A percentile compares a stretch with the other conserved stretches of the same genome.
Evolutionary conservation across 92 coral and sea anemone genomes (phyloP).

Genomic region (Phymanthus crucifer): DNA sequence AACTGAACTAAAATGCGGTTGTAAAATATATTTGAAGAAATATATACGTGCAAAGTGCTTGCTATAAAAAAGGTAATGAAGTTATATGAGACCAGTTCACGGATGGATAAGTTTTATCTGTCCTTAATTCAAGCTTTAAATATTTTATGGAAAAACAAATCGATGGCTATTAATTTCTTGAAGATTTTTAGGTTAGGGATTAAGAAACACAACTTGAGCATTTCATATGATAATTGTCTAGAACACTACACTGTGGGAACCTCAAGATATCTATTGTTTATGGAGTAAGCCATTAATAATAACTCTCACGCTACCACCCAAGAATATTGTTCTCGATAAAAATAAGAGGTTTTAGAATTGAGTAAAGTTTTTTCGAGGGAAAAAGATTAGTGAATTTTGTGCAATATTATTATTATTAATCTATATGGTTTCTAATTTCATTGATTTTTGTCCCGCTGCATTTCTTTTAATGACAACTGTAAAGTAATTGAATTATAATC

Average conservation of each 20-base stretch:
- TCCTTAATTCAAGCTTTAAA: neutral
- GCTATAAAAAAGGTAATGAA: neutral
- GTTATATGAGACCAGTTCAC: neutral
- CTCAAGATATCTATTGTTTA: neutral
- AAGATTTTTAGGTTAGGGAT: neutral
- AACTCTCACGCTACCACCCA: constrained; percentile 22
- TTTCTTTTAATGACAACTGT: neutral
- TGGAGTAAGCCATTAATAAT: constrained; percentile 1
- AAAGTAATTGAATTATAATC: neutral
- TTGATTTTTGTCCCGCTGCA: neutral
- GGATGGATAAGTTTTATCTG: neutral
- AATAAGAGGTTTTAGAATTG: neutral
- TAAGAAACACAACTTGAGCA: neutral
- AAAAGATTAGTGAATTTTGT: too few species aligned
- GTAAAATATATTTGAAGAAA: neutral
- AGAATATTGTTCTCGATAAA: neutral
- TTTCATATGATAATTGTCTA: neutral
- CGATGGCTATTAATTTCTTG: too few species aligned
- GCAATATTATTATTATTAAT: too few species aligned
- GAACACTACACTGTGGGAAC: neutral
- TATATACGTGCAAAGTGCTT: neutral
- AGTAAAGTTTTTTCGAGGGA: neutral
- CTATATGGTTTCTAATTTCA: too few species aligned
- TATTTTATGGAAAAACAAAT: neutral
- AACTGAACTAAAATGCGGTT: neutral